Conservation (phyloP, 2,888 invertebrate species). For the Ceratothoa steindachneri region DNA sequence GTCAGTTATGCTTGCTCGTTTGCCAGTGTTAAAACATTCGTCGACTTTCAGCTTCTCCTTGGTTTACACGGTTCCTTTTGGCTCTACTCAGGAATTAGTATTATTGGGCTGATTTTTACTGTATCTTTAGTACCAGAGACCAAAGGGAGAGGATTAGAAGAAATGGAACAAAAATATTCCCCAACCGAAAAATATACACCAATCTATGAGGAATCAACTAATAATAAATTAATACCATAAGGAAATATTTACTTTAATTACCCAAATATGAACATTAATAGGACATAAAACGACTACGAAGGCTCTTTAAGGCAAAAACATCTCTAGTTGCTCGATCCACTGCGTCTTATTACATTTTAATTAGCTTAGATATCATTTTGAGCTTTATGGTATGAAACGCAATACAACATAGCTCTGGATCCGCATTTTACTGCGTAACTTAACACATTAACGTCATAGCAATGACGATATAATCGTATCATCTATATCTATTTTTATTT, state of each 20-base stretch:
- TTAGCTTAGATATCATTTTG: background rate
- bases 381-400: background rate
- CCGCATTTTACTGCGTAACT: background rate
- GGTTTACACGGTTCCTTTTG: constrained; percentile 81
- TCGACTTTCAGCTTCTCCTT: constrained; percentile 71
- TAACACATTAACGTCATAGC: background rate
- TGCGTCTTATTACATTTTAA: too few species aligned
- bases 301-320: too few species aligned
- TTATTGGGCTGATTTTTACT: constrained; percentile 78
- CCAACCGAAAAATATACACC: constrained; percentile 39
- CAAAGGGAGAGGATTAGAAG: constrained; percentile 80
- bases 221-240: constrained; percentile 42
- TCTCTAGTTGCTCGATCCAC: too few species aligned
- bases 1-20: constrained; percentile 83
- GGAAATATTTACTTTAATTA: background rate
- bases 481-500: background rate
- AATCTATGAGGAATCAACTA: constrained; percentile 24
- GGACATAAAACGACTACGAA: too few species aligned
- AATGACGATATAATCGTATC: background rate
- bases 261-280: background rate
- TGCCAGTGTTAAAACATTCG: constrained; percentile 78
- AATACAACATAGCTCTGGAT: background rate
- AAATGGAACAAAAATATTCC: constrained; percentile 63
- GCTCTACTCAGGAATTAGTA: constrained; percentile 78
- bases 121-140: constrained; percentile 84